These are phyloP conservation scores for Pomacea maculata DNA, from an alignment of 1,140 invertebrate species.

Conservation along the genomic window DNA sequence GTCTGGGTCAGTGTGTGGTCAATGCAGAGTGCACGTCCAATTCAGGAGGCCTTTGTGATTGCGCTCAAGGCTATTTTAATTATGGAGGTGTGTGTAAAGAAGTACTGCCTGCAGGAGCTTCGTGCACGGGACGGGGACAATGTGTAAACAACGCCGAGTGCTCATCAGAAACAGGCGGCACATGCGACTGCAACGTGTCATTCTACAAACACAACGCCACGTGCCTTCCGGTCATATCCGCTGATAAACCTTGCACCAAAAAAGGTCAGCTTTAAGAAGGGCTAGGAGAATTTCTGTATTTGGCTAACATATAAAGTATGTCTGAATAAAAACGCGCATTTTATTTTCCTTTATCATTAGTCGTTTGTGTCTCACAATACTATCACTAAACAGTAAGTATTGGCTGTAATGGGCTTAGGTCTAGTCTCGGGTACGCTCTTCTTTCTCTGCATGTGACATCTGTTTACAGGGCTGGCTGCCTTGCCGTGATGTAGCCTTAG, in stretches of 20 bases:
- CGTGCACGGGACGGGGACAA: conserved; percentile 17
- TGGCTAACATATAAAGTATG: too few species aligned
- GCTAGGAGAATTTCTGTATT: neutral
- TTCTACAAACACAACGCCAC: conserved; percentile 25
- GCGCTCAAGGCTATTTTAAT: conserved; percentile 13
- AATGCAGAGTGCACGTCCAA: conserved; percentile 23
- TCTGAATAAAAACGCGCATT: too few species aligned
- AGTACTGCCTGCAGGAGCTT: conserved; percentile 2
- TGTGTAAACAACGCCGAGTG: conserved; percentile 28
- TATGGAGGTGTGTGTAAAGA: conserved; percentile 21
- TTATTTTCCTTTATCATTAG: too few species aligned
- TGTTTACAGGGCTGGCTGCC: too few species aligned
- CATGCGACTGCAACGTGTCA: conserved; percentile 20
- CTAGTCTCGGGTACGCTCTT: too few species aligned
- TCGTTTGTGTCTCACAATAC: too few species aligned
- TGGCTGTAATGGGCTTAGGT: too few species aligned
- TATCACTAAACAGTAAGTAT: too few species aligned
- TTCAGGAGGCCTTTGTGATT: conserved; percentile 13
- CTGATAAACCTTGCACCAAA: conserved; percentile 6
- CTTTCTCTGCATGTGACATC: too few species aligned
- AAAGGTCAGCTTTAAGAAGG: conserved; percentile 4
- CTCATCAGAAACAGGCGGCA: conserved; percentile 27
- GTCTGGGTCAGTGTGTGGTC: conserved; percentile 24
- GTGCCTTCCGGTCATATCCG: conserved; percentile 14
- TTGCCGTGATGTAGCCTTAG: too few species aligned